Base-by-base conservation (phyloP, 2,113 vertebrate species). In the Muntiacus muntjak region DNA sequence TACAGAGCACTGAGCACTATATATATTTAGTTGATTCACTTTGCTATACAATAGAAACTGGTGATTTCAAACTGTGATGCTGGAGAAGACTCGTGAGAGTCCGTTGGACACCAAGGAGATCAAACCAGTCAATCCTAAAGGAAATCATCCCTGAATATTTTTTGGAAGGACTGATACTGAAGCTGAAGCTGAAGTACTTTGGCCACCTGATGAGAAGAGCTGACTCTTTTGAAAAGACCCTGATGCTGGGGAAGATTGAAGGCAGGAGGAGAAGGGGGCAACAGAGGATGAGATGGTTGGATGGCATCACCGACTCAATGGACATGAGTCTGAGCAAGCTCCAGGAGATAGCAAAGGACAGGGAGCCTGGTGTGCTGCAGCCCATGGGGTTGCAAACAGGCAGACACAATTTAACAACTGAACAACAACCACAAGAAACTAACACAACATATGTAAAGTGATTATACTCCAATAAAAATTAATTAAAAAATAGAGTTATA, bases 401-500 rank as follows among this genome's bases (percentile, higher is more conserved):
- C 26, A 6, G 36, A 76, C 40, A 15, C 23, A 43, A 76, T 43
- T 43, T 40, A 76, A 7, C 0, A 0, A 76, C 12, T 26, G 40
- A 43, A 76, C 40, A 62, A 30, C 28, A 76, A 76, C 10, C 3
- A 13, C 71, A 43, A 15, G 71, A 26, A 76, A 76, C 40, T 26
- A 76, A 43, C 40, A 43, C 40, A 76, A 43, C 23, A 7, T 40
- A 14, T 50, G 12, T 25, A 76, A 43, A 43, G 71, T 43, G 40
- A 26, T 25, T 76, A 43, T 43, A 26, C 71, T 76, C 40, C 12
- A 76, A 76, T 76, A 76, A 26, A 76, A 76, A 43, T 43, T 43
- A 76, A 76, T 43, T 76, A 4, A 76, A 26, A 40, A 76, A 43
- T 43, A 43, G 11, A 76, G 21, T 43, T 43, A 43, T 14, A 76